Conservation (phyloP, 2,888 invertebrate genomes). For the Mimas tiliae region DNA sequence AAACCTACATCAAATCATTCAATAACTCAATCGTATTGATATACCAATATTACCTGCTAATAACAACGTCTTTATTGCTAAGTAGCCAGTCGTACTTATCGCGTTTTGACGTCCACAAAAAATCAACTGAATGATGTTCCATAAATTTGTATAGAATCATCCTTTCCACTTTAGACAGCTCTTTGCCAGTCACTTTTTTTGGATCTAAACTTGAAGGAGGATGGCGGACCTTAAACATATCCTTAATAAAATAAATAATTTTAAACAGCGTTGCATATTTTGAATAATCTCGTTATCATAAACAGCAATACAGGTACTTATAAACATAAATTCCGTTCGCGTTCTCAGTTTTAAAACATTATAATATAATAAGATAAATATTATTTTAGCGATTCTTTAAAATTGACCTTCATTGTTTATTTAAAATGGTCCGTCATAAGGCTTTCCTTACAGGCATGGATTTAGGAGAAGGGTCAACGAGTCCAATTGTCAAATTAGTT, state of each 20-base stretch:
- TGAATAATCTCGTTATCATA: neutral
- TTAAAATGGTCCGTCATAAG: too few species aligned
- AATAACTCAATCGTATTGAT: neutral
- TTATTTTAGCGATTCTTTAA: too few species aligned
- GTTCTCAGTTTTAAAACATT: too few species aligned
- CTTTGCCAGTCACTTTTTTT: conserved; percentile 71
- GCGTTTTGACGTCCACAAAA: conserved; percentile 95
- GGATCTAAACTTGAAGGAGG: conserved; percentile 70
- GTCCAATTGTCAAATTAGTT: too few species aligned
- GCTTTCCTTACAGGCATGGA: too few species aligned
- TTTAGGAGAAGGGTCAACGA: too few species aligned
- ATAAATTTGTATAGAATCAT: conserved; percentile 90
- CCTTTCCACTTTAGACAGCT: conserved; percentile 87
- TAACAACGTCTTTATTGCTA: conserved; percentile 79
- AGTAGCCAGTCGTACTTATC: conserved; percentile 91
- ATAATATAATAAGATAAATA: too few species aligned
- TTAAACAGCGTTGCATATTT: neutral
- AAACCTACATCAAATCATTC: neutral
- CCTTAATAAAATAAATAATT: conserved; percentile 15
- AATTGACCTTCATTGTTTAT: too few species aligned
- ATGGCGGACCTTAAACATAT: conserved; percentile 63
- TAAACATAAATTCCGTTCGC: neutral
- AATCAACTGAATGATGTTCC: conserved; percentile 91
- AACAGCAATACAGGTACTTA: neutral
- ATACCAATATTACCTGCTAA: conserved; percentile 72